Conservation (phyloP, 2,888 invertebrate species). For the Lasioglossum lativentre region DNA sequence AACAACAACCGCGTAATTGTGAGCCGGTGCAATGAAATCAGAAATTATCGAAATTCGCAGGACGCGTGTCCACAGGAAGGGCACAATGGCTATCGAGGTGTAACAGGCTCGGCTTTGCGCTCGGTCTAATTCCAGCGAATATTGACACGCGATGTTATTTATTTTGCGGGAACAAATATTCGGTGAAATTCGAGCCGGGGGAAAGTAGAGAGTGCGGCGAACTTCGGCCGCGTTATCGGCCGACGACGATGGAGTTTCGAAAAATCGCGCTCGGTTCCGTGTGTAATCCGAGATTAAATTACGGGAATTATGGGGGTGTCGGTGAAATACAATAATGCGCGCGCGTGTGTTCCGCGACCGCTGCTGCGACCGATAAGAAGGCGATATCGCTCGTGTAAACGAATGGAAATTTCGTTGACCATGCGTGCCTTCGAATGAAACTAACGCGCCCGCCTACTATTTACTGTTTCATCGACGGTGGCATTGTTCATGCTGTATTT, state of each 20-base stretch:
- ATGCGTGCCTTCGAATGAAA: background rate
- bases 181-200: background rate
- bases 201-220: background rate
- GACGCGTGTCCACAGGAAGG: background rate
- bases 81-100: background rate
- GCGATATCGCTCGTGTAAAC: background rate
- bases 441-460: background rate
- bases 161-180: slow-evolving; percentile 23
- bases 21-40: background rate
- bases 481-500: background rate
- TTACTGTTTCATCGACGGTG: background rate
- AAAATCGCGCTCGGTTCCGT: background rate
- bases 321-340: background rate
- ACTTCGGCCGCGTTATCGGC: background rate
- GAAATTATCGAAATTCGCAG: slow-evolving; percentile 6
- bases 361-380: background rate
- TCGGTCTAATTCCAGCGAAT: slow-evolving; percentile 27
- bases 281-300: slow-evolving; percentile 5
- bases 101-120: background rate
- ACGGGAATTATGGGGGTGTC: background rate
- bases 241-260: background rate
- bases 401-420: background rate
- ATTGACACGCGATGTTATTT: slow-evolving; percentile 41
- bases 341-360: background rate
- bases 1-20: background rate